Evolutionary conservation across 2,113 vertebrate genomes (phyloP).

Genomic region (Pachycephala philippinensis): DNA sequence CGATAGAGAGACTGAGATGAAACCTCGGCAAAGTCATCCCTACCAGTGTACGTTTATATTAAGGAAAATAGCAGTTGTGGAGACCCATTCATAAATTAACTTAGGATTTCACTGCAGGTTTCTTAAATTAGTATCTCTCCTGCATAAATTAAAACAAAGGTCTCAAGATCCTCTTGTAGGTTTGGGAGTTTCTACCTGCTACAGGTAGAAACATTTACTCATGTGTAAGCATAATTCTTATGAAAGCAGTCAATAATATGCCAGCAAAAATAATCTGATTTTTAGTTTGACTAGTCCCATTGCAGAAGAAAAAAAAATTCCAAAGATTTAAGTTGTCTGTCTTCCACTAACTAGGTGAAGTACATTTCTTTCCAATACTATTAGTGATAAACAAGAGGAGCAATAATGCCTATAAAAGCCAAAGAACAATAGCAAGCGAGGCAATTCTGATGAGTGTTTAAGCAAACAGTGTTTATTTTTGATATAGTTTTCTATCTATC

Average conservation of each 20-base stretch:
- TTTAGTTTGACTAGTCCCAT: neutral
- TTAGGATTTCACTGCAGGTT: neutral
- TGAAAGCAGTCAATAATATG: neutral
- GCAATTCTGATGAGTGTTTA: neutral
- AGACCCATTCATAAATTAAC: neutral
- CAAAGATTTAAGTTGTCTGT: neutral
- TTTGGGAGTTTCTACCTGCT: neutral
- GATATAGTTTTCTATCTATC: neutral
- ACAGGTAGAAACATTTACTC: neutral
- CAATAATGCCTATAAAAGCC: conserved; percentile 7
- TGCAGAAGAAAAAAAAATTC: neutral
- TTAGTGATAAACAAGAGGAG: neutral
- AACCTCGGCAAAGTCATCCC: neutral
- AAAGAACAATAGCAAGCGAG: conserved; percentile 10
- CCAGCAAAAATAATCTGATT: neutral
- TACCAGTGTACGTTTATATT: neutral
- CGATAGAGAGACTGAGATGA: neutral
- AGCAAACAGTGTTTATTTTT: neutral
- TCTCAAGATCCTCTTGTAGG: neutral
- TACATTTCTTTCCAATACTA: neutral
- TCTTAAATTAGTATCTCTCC: neutral
- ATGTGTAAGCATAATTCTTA: neutral
- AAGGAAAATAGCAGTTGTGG: neutral
- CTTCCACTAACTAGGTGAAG: neutral
- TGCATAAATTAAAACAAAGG: neutral